These are phyloP conservation scores for Drosophila mercatorum DNA, from an alignment of 2,888 invertebrate species.

Conservation along the genomic window DNA sequence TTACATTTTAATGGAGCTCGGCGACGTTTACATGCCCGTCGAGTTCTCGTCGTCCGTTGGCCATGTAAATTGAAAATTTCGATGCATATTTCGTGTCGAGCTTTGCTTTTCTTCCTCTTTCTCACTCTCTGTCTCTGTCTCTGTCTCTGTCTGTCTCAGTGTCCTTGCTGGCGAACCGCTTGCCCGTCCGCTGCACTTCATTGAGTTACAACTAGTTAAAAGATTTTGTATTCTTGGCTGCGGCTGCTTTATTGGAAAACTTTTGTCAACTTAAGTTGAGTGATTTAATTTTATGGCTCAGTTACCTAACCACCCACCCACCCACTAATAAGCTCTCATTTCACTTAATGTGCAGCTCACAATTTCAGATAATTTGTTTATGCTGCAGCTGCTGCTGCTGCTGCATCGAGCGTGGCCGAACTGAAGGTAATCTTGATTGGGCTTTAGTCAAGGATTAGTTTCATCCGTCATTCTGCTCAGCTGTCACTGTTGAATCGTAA, in stretches of 20 bases:
- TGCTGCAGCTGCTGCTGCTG: conserved; percentile 26
- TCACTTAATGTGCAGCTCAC: conserved; percentile 55
- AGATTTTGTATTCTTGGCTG: conserved; percentile 58
- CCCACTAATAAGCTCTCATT: conserved; percentile 39
- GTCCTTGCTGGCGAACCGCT: conserved; percentile 17
- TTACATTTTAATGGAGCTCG: conserved; percentile 47
- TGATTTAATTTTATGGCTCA: conserved; percentile 40
- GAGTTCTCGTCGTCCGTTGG: conserved; percentile 25
- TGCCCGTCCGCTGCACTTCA: conserved; percentile 35
- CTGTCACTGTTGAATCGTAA: background rate
- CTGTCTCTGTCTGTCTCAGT: background rate
- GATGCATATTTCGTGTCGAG: conserved; percentile 68
- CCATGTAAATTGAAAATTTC: conserved; percentile 76
- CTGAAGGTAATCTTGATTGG: conserved; percentile 2
- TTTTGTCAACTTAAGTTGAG: conserved; percentile 50
- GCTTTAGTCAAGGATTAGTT: background rate
- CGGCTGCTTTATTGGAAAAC: conserved; percentile 69
- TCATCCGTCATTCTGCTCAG: background rate
- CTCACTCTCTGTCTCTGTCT: background rate
- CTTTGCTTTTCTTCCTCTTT: conserved; percentile 35
- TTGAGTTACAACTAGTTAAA: conserved; percentile 70
- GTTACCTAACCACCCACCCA: background rate
- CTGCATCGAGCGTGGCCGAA: background rate
- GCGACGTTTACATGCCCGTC: conserved; percentile 3
- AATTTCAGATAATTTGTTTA: conserved; percentile 71